Percentiles rank a stretch among this genome's conserved stretches.
phyloP scores from a whole-genome alignment of 1,140 invertebrate species.

The Philotrypesis tridentata region DNA sequence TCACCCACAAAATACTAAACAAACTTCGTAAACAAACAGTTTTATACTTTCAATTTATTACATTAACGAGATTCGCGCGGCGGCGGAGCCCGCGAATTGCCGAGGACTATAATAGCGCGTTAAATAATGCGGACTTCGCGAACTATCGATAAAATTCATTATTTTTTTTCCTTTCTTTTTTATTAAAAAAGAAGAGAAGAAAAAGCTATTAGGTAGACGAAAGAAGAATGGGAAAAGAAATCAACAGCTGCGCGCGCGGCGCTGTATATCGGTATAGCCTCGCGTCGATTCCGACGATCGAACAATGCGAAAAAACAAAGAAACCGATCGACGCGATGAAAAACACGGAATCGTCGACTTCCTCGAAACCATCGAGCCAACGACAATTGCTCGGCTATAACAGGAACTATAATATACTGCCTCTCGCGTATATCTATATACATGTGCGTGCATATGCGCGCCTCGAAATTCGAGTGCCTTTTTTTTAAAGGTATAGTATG shows the following conservation, averaged over 20 bases:
- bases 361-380: slow-evolving; percentile 10
- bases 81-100: too few relatives aligned
- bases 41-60: too few relatives aligned
- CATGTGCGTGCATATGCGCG: neutral
- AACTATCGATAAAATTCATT: too few relatives aligned
- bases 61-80: too few relatives aligned
- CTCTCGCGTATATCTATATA: too few relatives aligned
- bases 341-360: slow-evolving; percentile 20
- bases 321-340: neutral
- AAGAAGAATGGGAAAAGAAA: neutral
- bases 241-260: neutral
- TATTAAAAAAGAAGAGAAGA: too few relatives aligned
- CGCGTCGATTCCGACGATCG: slow-evolving; percentile 23
- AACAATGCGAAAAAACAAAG: slow-evolving; percentile 45
- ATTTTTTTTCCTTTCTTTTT: too few relatives aligned
- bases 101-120: too few relatives aligned
- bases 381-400: slow-evolving; percentile 27
- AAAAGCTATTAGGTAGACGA: too few relatives aligned
- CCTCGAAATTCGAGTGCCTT: slow-evolving; percentile 38
- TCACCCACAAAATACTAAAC: neutral
- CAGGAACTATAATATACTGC: slow-evolving; percentile 9
- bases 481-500: neutral
- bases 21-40: neutral
- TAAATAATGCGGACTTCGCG: too few relatives aligned
- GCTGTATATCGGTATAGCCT: too few relatives aligned